Evolutionary conservation across 2,113 vertebrate genomes (phyloP), one percentile per base, ranked within the genome.

Genomic region (Microcebus ravelobensis): DNA sequence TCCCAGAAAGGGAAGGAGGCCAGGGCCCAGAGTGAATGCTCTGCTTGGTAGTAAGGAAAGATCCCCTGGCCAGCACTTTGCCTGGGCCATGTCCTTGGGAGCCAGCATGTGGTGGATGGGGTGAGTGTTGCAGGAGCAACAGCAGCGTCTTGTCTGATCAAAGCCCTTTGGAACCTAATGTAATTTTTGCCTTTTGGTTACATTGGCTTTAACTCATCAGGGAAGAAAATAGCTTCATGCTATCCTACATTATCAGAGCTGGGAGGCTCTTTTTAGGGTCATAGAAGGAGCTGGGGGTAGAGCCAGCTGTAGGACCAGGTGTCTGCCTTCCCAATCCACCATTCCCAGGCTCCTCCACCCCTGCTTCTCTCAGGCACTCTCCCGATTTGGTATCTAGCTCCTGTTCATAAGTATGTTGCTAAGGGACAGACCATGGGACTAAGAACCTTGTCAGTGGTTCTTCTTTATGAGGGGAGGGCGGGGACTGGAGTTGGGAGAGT

Each of bases 111-210:
- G 77, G 48, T 48, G 11, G 63, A 2, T 1, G 0, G 5, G 4
- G 39, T 59, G 31, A 18, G 18, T 6, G 11, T 25, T 25, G 34
- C 5, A 27, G 45, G 31, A 42, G 29, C 14, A 65, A 17, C 6
- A 55, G 76, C 34, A 86, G 34, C 45, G 55, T 63, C 84, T 80
- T 79, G 5, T 90, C 21, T 82, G 23, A 14, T 81, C 74, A 45
- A 86, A 63, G 8, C 29, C 39, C 55, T 68, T 9, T 63, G 70
- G 82, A 91, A 42, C 45, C n/a, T 59, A 39, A 57, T 39, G 29
- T 36, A 50, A 59, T n/a, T 63, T 96, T 86, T 45, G 12, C 34
- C 18, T 94, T 91, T 73, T 7, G n/a, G 42, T 79, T 74, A 65
- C 82, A 87, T 91, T 71, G 39, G 18, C 45, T 94, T 91, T 74